These are phyloP conservation scores for Naso thynnoides DNA, from an alignment of 2,797 vertebrate species.

Conservation along the genomic window DNA sequence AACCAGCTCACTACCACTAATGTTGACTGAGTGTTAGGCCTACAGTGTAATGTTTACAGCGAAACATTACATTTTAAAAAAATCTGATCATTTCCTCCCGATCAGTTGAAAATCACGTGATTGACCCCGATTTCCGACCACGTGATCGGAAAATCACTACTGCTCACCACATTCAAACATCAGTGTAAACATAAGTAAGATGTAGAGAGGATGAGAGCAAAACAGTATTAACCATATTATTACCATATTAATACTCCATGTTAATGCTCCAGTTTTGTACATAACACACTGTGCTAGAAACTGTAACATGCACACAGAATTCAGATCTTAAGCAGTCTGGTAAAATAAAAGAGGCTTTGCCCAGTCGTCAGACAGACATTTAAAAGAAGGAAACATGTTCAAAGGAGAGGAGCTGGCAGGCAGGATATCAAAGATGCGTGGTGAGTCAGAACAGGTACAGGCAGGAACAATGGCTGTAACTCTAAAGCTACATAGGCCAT, in stretches of 20 bases:
- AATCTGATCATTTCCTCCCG: too few species aligned
- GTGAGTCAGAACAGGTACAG: constrained; percentile 51
- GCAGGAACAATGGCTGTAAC: constrained; percentile 38
- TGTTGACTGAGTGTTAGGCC: too few species aligned
- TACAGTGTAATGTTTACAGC: too few species aligned
- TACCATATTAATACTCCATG: too few species aligned
- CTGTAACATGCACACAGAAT: not conserved
- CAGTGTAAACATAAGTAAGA: not conserved
- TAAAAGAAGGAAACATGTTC: constrained; percentile 13
- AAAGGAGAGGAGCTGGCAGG: constrained; percentile 21
- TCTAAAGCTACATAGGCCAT: constrained; percentile 3
- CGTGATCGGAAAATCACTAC: too few species aligned
- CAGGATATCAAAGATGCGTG: constrained; percentile 36
- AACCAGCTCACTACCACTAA: too few species aligned
- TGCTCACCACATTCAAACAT: not conserved
- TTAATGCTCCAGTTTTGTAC: too few species aligned
- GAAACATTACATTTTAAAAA: too few species aligned
- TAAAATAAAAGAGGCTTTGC: not conserved
- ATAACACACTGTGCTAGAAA: not conserved
- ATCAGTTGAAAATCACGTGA: too few species aligned
- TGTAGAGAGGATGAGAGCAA: not conserved
- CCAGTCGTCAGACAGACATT: constrained; percentile 15
- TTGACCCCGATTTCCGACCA: too few species aligned
- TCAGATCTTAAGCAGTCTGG: constrained; percentile 3
- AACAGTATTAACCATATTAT: not conserved